phyloP scores from a whole-genome alignment of 1,140 invertebrate genomes.

The Daktulosphaira vitifoliae region DNA sequence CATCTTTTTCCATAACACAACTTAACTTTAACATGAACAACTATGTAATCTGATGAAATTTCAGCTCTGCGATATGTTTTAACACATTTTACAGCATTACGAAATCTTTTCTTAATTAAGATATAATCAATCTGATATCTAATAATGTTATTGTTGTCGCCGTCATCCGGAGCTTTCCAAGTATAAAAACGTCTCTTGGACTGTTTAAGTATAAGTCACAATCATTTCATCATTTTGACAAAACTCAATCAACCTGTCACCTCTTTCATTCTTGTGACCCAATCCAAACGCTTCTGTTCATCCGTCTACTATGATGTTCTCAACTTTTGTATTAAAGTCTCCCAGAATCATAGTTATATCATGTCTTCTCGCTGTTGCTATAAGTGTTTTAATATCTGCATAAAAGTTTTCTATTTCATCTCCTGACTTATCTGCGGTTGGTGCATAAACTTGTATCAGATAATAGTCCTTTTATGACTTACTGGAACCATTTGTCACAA shows the following conservation, averaged over 20 bases:
- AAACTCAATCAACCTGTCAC: conserved; percentile 40
- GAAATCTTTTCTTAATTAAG: conserved; percentile 39
- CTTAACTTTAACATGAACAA: conserved; percentile 16
- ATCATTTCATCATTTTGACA: conserved; percentile 40
- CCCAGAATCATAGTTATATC: conserved; percentile 36
- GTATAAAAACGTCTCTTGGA: neutral
- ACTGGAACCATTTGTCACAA: too few species aligned
- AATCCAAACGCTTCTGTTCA: conserved; percentile 37
- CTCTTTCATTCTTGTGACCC: conserved; percentile 40
- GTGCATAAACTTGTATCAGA: conserved; percentile 35
- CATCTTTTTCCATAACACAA: too few species aligned
- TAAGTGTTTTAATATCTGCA: conserved; percentile 1
- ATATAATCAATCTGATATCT: conserved; percentile 33
- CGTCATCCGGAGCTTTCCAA: neutral
- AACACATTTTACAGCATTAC: conserved; percentile 35
- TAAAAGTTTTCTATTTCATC: conserved; percentile 33
- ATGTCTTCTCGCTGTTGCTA: conserved; percentile 11
- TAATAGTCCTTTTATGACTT: conserved; percentile 15
- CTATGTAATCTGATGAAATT: conserved; percentile 40
- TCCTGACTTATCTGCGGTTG: conserved; percentile 29
- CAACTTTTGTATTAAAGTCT: conserved; percentile 41
- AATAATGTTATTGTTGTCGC: neutral
- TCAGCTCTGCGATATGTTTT: conserved; percentile 38
- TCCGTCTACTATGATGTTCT: conserved; percentile 26
- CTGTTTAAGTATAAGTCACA: conserved; percentile 38